Evolutionary conservation across 1,140 invertebrate species (phyloP).

Genomic region (Atopsyche davidsoni): DNA sequence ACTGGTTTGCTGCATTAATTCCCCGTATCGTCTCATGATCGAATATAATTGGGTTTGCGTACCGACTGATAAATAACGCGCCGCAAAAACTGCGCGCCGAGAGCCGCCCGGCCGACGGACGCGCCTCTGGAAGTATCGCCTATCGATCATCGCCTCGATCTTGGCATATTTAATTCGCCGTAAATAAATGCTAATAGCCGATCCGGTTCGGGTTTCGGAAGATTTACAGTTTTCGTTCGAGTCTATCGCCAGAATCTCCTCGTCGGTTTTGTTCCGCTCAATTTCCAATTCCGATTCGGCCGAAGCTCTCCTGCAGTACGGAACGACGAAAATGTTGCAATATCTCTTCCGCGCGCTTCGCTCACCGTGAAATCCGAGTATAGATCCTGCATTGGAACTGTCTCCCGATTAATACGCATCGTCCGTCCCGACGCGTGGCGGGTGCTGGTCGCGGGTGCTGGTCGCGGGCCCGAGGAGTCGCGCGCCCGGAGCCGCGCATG

Average conservation of each 20-base stretch:
- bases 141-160: not conserved
- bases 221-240: slow-evolving; percentile 11
- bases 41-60: slow-evolving; percentile 22
- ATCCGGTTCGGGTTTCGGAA: slow-evolving; percentile 7
- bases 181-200: slow-evolving; percentile 12
- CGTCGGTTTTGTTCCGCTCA: slow-evolving; percentile 9
- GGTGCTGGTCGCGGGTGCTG: too few species aligned
- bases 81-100: slow-evolving; percentile 16
- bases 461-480: too few species aligned
- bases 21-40: slow-evolving; percentile 19
- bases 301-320: too few species aligned
- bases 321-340: too few species aligned
- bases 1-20: slow-evolving; percentile 28
- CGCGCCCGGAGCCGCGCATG: too few species aligned
- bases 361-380: too few species aligned
- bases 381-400: too few species aligned
- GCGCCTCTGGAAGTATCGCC: slow-evolving; percentile 2
- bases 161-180: slow-evolving; percentile 6
- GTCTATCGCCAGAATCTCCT: not conserved
- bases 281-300: slow-evolving; percentile 6
- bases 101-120: slow-evolving; percentile 3
- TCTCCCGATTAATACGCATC: too few species aligned
- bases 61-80: slow-evolving; percentile 19
- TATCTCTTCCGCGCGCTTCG: too few species aligned
- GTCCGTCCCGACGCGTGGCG: too few species aligned